phyloP scores from a whole-genome alignment of 2,113 vertebrate species.

The Neogale vison region DNA sequence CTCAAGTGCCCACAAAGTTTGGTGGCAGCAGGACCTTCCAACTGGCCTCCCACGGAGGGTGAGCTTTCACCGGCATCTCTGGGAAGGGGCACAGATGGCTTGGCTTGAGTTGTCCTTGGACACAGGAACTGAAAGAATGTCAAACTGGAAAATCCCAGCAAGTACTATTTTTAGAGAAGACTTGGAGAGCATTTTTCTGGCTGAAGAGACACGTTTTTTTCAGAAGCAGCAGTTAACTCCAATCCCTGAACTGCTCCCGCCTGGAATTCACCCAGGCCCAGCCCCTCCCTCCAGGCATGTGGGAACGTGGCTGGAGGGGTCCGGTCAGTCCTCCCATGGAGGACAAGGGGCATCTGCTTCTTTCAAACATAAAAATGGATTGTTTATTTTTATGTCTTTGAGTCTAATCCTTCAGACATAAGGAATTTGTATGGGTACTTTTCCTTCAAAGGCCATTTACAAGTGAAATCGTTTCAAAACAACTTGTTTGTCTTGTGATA shows the following conservation, averaged over 20 bases:
- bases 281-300: neutral
- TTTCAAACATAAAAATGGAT: neutral
- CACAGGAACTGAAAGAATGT: slow-evolving; percentile 69
- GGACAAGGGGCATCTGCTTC: neutral
- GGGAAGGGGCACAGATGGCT: neutral
- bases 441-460: neutral
- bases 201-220: slow-evolving; percentile 59
- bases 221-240: slow-evolving; percentile 58
- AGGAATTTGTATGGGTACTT: neutral
- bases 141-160: slow-evolving; percentile 71
- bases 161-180: slow-evolving; percentile 76
- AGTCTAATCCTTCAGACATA: neutral
- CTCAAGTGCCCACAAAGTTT: neutral
- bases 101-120: neutral
- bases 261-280: slow-evolving; percentile 23
- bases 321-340: neutral
- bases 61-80: neutral
- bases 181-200: slow-evolving; percentile 59
- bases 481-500: slow-evolving; percentile 19
- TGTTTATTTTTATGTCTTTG: slow-evolving; percentile 50
- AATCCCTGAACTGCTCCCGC: slow-evolving; percentile 32
- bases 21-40: neutral
- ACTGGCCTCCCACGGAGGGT: neutral
- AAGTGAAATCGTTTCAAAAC: slow-evolving; percentile 12
- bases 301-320: neutral